Evolutionary conservation across 1,140 invertebrate species (phyloP), one percentile per base, ranked within the genome.

Genomic region (Onthophagus taurus): DNA sequence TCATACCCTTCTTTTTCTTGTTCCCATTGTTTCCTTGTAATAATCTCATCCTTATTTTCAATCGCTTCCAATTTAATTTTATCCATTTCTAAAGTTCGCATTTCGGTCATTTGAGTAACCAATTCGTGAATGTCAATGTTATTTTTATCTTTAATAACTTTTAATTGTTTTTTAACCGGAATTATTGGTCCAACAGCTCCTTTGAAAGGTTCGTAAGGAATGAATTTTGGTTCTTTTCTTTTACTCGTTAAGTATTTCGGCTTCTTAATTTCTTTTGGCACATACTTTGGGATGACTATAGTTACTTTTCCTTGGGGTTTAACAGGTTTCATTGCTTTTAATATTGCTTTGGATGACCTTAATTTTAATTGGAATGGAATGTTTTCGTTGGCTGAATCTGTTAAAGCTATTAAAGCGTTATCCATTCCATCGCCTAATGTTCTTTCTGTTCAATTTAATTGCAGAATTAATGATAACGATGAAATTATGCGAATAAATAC

Each of bases 161-260:
- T 53, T 9, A 21, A 5, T 13, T 36, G 23, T 31, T 71, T 70
- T 43, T 70, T 55, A 20, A 58, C 53, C 5, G 77, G 72, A 31
- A 81, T 69, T 45, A 89, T 81, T 31, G 83, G 83, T 61, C 81
- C 84, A 0, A 88, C 81, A 48, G 87, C 86, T 42, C 78, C 85
- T 59, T 87, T 84, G 55, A 89, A 91, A 0, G 89, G 89, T 57
- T 92, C 89, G 54, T 85, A 89, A 1, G 88, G 88, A 14, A 92
- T 75, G 67, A 91, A 91, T 60, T 85, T 88, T 1, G 85, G 82
- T 54, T 81, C 79, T 55, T 81, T 85, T 0, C 71, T 73, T 61
- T 80, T 79, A 30, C 42, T 50, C 23, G 48, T 45, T 19, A 58
- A 42, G 39, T 54, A 61, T 35, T 59, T 60, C 11, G 50, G 49